These are phyloP conservation scores for Hydrolagus affinis DNA, from an alignment of 2,113 vertebrate genomes.

Conservation along the genomic window DNA sequence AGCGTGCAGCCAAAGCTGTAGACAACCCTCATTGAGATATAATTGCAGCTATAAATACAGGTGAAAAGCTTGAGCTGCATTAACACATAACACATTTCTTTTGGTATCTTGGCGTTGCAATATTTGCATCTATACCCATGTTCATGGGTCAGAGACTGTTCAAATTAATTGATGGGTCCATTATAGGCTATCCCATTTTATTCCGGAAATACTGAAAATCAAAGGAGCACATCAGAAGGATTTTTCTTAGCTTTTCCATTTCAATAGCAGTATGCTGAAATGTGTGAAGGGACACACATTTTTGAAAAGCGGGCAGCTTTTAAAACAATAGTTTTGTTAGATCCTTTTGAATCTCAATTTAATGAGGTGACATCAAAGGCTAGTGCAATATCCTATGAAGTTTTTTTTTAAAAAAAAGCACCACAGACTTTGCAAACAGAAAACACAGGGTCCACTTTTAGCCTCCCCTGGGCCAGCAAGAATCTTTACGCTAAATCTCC, in stretches of 20 bases:
- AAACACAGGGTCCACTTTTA: neutral
- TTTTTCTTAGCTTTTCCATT: conserved; percentile 50
- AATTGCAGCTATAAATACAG: conserved; percentile 82
- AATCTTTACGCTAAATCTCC: neutral
- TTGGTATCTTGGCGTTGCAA: conserved; percentile 13
- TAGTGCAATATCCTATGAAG: conserved; percentile 44
- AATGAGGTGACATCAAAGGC: conserved; percentile 68
- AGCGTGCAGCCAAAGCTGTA: conserved; percentile 83
- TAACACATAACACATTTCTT: conserved; percentile 19
- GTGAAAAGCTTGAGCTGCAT: conserved; percentile 56
- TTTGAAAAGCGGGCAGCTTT: conserved; percentile 55
- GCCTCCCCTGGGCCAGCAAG: no score
- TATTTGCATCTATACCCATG: neutral
- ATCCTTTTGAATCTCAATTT: conserved; percentile 66
- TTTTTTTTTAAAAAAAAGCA: conserved; percentile 39
- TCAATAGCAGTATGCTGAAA: conserved; percentile 60
- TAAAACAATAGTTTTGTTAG: conserved; percentile 70
- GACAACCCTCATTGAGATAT: conserved; percentile 86
- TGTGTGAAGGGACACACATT: conserved; percentile 44
- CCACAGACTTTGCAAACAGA: neutral
- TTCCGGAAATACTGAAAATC: conserved; percentile 62
- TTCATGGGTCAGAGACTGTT: conserved; percentile 51
- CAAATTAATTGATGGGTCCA: conserved; percentile 71
- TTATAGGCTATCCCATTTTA: conserved; percentile 70
- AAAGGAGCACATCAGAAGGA: conserved; percentile 69